These are phyloP conservation scores for Beris morrisii DNA, from an alignment of 2,888 invertebrate genomes.

Conservation along the genomic window DNA sequence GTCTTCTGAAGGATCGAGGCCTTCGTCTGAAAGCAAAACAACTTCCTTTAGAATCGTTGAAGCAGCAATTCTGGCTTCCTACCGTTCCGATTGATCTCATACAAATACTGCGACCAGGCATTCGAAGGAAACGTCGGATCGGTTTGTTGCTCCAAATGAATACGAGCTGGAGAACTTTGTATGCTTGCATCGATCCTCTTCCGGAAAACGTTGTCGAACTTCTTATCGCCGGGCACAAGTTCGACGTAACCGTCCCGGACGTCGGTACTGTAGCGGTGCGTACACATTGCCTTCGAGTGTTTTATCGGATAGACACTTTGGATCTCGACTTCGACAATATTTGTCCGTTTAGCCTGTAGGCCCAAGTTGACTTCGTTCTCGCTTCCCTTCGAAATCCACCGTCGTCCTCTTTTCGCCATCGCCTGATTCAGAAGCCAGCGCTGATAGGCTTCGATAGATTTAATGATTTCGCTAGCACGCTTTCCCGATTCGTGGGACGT, in stretches of 20 bases:
- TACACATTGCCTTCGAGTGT: constrained; percentile 58
- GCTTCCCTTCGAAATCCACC: constrained; percentile 68
- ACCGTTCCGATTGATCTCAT: constrained; percentile 49
- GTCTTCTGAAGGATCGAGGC: constrained; percentile 48
- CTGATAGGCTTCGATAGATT: constrained; percentile 59
- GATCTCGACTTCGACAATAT: constrained; percentile 68
- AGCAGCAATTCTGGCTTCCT: background rate
- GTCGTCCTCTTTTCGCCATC: constrained; percentile 58
- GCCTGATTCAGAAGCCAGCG: constrained; percentile 59
- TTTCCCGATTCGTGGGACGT: constrained; percentile 62
- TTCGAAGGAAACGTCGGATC: constrained; percentile 68
- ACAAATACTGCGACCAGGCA: constrained; percentile 69
- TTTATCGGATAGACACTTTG: constrained; percentile 64
- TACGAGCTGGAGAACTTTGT: constrained; percentile 61
- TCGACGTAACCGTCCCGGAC: constrained; percentile 71
- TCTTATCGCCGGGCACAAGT: constrained; percentile 60
- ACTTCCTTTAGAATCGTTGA: background rate
- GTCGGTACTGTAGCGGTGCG: constrained; percentile 60
- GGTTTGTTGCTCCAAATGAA: constrained; percentile 66
- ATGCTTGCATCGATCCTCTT: constrained; percentile 61
- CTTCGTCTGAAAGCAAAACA: constrained; percentile 44
- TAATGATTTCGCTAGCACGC: constrained; percentile 58
- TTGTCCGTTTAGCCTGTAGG: constrained; percentile 59
- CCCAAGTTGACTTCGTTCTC: constrained; percentile 64
- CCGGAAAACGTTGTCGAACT: constrained; percentile 61